Evolutionary conservation across 2,113 vertebrate species (phyloP), one percentile per base, ranked within the genome.

Genomic region (Cacatua alba): DNA sequence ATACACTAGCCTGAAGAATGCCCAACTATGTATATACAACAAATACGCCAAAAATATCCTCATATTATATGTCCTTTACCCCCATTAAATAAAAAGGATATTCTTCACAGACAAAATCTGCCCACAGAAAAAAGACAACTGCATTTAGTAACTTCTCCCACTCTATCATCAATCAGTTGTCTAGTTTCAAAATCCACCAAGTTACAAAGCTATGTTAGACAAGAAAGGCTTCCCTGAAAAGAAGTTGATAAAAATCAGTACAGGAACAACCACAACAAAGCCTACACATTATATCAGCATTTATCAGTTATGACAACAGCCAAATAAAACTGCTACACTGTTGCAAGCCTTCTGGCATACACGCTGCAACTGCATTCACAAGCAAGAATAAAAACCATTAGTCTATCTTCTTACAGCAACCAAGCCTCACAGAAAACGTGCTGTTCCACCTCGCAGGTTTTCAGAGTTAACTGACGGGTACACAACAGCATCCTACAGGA

Each of bases 181-280:
- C 64, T 93, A 44, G 18, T 78, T 93, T 92, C 76, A 94, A 86
- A 92, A 74, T 60, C 65, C 44, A 89, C 55, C 25, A 51, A 86
- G 92, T 92, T 33, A 86, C 0, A 1, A 84, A 84, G 31, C 31
- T 79, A 60, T 35, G 11, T 70, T 68, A 95, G 64, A 88, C 48
- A 89, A 92, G 80, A 92, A 95, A 90, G 49, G 77, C 86, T 96
- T 92, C 67, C 83, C 86, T 91, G 59, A 85, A 93, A 96, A 96
- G 60, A 72, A 85, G 75, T 0, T 72, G 89, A 94, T 91, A 89
- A 94, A 90, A 93, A 84, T 94, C 83, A 62, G 67, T 88, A 72
- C 41, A 88, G 90, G 78, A 92, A 64, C 90, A 92, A 90, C 65
- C 62, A 94, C 92, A 96, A 88, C 88, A 95, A 70, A 90, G 79